These are phyloP conservation scores for Phlogophora meticulosa DNA, from an alignment of 2,888 invertebrate genomes.

Conservation along the genomic window DNA sequence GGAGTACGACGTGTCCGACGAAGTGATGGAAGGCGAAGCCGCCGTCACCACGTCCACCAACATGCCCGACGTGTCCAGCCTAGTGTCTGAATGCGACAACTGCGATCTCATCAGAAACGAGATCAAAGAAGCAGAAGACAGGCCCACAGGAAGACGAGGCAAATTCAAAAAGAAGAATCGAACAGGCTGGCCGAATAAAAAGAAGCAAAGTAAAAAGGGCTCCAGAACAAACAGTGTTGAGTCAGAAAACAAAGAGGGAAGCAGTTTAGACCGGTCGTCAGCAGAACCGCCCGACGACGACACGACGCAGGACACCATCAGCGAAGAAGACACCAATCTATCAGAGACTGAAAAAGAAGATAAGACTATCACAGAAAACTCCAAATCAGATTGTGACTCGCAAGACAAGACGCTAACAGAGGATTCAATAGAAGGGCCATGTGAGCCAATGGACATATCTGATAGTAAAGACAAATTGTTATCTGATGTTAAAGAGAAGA, in stretches of 20 bases:
- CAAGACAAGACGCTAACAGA: conserved; percentile 62
- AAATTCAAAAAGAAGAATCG: conserved; percentile 94
- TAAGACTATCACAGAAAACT: conserved; percentile 65
- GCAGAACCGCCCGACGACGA: conserved; percentile 81
- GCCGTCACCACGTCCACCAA: conserved; percentile 79
- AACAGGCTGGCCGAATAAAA: conserved; percentile 95
- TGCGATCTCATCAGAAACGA: conserved; percentile 86
- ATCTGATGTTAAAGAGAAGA: conserved; percentile 67
- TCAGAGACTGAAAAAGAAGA: conserved; percentile 76
- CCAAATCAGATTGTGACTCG: conserved; percentile 66
- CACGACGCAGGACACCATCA: conserved; percentile 77
- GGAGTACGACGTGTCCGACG: conserved; percentile 88
- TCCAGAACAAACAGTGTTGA: conserved; percentile 79
- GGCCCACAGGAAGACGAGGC: conserved; percentile 82
- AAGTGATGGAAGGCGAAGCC: conserved; percentile 80
- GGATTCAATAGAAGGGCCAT: conserved; percentile 38
- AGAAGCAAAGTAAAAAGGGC: conserved; percentile 80
- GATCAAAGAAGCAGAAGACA: conserved; percentile 74
- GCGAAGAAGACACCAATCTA: conserved; percentile 77
- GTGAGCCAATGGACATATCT: conserved; percentile 60
- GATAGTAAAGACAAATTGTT: conserved; percentile 67
- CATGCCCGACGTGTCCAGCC: conserved; percentile 85
- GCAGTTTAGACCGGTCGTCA: conserved; percentile 81
- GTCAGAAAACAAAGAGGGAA: conserved; percentile 75
- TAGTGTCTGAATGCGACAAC: conserved; percentile 85